Evolutionary conservation across 2,888 invertebrate species (phyloP), one percentile per base, ranked within the genome.

Genomic region (Diogma glabrata): DNA sequence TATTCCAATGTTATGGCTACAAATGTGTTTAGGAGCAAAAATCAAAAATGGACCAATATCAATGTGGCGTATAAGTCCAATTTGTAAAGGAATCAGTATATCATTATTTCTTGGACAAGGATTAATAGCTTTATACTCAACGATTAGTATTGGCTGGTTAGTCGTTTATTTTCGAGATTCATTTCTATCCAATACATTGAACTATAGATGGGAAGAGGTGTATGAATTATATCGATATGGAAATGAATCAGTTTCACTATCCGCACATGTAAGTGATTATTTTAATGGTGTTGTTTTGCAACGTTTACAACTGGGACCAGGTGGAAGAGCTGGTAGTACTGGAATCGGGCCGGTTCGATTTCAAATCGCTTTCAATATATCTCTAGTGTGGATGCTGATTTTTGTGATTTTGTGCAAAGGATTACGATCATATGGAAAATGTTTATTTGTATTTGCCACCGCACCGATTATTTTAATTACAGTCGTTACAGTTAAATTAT

Each of bases 21-120:
- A 90, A 67, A 77, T 89, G 67, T 86, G 87, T 59, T 72, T 92
- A 59, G 92, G 93, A 3, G 87, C 90, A 67, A 84, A 88, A 59
- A 72, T 92, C 53, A 81, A 83, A 46, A 80, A 88, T 0, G 92
- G 92, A 0, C 86, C 89, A 2, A 79, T 92, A 53, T 89, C 90
- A 60, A 91, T 92, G 91, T 93, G 92, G 92, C 80, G 79, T 61
- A 90, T 92, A 61, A 91, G 91, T 51, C 93, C 93, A 0, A 80
- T 92, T 59, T 91, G 92, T 66, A 85, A 87, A 72, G 92, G 93
- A 3, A 86, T 92, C 17, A 92, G 92, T 16, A 82, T 91, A 49
- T 82, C 90, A 0, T 69, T 92, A 57, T 75, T 91, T 19, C 68
- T 86, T 52, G 80, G 83, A 6, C 91, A 91, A 66, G 84, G 84